Conservation (phyloP, 2,113 vertebrate genomes). For the Panurus biarmicus region DNA sequence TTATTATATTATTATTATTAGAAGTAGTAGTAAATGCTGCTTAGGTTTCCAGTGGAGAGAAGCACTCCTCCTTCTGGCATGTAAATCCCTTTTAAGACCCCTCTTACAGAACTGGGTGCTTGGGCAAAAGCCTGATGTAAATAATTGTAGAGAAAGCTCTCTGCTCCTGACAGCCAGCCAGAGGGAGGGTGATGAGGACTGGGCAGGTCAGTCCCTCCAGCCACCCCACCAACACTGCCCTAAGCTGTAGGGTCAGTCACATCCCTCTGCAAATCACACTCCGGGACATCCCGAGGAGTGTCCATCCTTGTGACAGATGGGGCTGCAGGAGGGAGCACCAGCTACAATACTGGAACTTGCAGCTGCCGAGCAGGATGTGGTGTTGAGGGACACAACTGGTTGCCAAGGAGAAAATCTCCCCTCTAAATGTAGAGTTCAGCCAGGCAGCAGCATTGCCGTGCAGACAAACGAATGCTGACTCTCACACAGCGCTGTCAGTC, state of each 20-base stretch:
- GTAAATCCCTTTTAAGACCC: not conserved
- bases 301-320: accelerated
- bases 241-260: not conserved
- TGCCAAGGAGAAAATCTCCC: not conserved
- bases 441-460: accelerated
- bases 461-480: not conserved
- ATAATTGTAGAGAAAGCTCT: not conserved
- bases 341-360: accelerated
- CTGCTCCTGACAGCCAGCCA: not conserved
- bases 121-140: not conserved
- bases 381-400: not conserved
- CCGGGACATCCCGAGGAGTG: not conserved
- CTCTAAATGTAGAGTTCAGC: not conserved
- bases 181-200: not conserved
- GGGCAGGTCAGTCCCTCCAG: not conserved
- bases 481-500: not conserved
- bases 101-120: not conserved
- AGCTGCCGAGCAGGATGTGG: accelerated
- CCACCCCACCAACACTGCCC: not conserved
- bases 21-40: not conserved
- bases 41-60: not conserved
- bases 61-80: not conserved
- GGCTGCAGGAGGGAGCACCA: not conserved
- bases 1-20: not conserved
- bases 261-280: not conserved